Conservation (phyloP, 2,113 vertebrate species). For the Phylloscopus trochilus region DNA sequence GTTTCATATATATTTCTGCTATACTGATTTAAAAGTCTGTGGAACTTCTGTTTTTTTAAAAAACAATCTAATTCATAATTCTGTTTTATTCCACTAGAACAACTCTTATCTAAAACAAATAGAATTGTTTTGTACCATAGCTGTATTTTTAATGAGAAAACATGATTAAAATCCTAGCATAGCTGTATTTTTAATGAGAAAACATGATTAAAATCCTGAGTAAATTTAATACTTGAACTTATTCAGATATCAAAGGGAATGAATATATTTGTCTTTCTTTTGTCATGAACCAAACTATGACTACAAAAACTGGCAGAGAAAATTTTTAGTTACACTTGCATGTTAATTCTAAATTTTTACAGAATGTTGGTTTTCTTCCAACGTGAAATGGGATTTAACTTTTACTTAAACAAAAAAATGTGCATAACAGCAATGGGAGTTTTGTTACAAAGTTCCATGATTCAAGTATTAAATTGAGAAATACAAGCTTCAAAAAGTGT, state of each 20-base stretch:
- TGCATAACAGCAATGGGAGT: neutral
- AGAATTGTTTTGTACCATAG: neutral
- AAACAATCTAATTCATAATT: neutral
- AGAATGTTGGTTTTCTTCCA: neutral
- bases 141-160: neutral
- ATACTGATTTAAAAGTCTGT: neutral
- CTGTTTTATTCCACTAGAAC: neutral
- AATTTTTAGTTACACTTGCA: neutral
- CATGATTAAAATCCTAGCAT: neutral
- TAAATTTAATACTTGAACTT: neutral
- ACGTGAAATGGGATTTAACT: neutral
- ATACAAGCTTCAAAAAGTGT: neutral
- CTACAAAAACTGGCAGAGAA: neutral
- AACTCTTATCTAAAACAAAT: neutral
- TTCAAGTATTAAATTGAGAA: neutral
- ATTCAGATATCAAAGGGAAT: neutral
- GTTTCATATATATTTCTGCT: neutral
- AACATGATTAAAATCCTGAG: neutral
- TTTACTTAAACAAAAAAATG: neutral
- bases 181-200: neutral
- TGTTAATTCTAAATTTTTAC: neutral
- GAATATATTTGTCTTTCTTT: neutral
- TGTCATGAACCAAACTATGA: neutral
- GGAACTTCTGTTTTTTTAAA: neutral
- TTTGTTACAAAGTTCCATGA: neutral